A percentile compares a stretch with the other conserved stretches of the same genome.
phyloP scores from a whole-genome alignment of 2,113 vertebrate species.

The Paramisgurnus dabryanus region DNA sequence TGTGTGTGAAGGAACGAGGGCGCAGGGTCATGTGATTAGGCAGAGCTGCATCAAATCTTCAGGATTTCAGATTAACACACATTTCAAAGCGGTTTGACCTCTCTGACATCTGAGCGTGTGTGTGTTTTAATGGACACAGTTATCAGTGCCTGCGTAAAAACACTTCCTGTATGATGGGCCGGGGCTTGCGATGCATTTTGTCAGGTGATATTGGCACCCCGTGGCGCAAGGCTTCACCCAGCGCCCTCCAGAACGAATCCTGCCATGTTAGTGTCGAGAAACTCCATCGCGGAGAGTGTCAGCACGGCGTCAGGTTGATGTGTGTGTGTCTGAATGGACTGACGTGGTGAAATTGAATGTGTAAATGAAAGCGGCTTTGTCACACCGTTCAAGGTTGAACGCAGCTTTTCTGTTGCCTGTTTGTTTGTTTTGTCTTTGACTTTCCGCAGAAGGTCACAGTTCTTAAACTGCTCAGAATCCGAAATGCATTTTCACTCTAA shows the following conservation, averaged over 20 bases:
- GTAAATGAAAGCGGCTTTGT: slow-evolving; percentile 46
- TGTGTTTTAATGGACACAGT: slow-evolving; percentile 8
- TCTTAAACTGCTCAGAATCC: slow-evolving; percentile 7
- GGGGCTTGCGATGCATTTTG: not conserved
- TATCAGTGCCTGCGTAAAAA: not conserved
- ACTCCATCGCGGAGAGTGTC: slow-evolving; percentile 17
- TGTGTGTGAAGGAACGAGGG: not conserved
- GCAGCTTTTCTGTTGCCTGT: slow-evolving; percentile 14
- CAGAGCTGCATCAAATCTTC: not conserved
- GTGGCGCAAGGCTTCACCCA: not conserved
- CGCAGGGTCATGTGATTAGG: not conserved
- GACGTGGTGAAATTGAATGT: slow-evolving; percentile 34
- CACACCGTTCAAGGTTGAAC: slow-evolving; percentile 20
- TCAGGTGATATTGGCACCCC: slow-evolving; percentile 28
- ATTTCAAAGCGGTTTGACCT: slow-evolving; percentile 40
- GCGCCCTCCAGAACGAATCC: slow-evolving; percentile 8
- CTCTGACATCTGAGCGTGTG: not conserved
- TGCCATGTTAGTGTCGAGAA: slow-evolving; percentile 31
- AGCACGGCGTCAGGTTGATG: not conserved
- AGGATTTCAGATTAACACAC: slow-evolving; percentile 15
- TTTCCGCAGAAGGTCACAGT: slow-evolving; percentile 19
- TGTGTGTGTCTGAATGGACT: slow-evolving; percentile 24
- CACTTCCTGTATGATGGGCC: not conserved
- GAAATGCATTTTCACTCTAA: not conserved
- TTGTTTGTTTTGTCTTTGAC: slow-evolving; percentile 19